Base-by-base conservation (phyloP, 2,113 vertebrate genomes). In the Charadrius vociferus region DNA sequence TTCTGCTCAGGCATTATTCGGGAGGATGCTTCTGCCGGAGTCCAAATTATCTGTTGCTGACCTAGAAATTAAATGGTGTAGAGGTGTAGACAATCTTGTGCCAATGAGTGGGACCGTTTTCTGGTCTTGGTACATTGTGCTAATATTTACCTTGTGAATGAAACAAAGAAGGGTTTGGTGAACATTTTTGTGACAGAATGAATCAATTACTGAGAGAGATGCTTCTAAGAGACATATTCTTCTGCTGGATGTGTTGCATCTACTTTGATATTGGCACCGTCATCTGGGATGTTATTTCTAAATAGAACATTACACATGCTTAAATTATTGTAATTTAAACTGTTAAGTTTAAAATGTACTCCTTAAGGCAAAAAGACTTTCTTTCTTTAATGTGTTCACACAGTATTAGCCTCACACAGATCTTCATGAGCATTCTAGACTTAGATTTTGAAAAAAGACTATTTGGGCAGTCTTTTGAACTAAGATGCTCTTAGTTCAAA, bases 101-200 rank as follows among this genome's bases (percentile, higher is more conserved):
- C 24, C 16, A 68, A 6, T 11, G 2, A 0, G 0, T 37, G 29
- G 11, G 6, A 3, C 2, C 5, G 22, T 84, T 56, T 56, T 74
- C 52, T 63, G 7, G 17, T 79, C 20, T 72, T 27, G 10, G 2
- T 63, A 24, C 45, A 45, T 45, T 67, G 47, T 36, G 20, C 14
- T 84, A 65, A 53, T 53, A 72, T n/a, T 56, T 50, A 27, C 29
- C 19, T 56, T 56, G 11, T 45, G 12, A 72, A 34, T 12, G 6
- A 78, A 87, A 72, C 7, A 63, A 59, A 65, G 13, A 84, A 66
- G 68, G 4, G 3, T 43, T 70, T 78, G 15, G 13, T 39, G 27
- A 43, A 45, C 0, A 49, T 49, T 77, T 78, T 29, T 74, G 3
- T 56, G 9, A 62, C 27, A 58, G 18, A 84, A 78, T 7, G 23